phyloP scores from a whole-genome alignment of 2,113 vertebrate species.

The Heloderma charlesbogerti region DNA sequence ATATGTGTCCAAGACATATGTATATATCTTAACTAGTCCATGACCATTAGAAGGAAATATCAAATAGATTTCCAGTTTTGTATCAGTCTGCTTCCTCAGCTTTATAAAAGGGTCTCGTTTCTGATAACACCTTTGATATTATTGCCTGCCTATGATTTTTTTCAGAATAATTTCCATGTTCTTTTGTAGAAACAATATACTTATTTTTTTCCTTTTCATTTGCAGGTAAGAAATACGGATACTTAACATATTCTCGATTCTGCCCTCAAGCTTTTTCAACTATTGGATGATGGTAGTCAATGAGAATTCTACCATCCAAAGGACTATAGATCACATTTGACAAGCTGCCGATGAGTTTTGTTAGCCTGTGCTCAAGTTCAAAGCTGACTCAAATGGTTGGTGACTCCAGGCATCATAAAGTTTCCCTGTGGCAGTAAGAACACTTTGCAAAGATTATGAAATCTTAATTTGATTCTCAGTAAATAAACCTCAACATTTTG shows the following conservation, averaged over 20 bases:
- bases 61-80: background rate
- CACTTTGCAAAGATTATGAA: background rate
- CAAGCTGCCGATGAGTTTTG: background rate
- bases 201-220: background rate
- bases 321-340: background rate
- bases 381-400: background rate
- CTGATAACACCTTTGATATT: no score
- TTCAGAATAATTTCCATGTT: accelerated
- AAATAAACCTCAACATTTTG: background rate
- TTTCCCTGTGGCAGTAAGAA: constrained; percentile 2
- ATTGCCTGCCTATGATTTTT: accelerated
- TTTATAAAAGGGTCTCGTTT: background rate
- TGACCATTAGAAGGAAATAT: background rate
- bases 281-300: background rate
- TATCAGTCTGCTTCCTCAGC: background rate
- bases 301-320: accelerated
- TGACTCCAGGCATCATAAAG: background rate
- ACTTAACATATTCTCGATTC: background rate
- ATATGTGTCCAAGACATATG: no score
- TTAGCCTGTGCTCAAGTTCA: background rate
- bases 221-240: background rate
- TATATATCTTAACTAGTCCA: no score
- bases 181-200: accelerated
- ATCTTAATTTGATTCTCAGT: background rate
- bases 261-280: background rate